Conservation (phyloP, 2,797 vertebrate species). For the Hemibagrus guttatus region DNA sequence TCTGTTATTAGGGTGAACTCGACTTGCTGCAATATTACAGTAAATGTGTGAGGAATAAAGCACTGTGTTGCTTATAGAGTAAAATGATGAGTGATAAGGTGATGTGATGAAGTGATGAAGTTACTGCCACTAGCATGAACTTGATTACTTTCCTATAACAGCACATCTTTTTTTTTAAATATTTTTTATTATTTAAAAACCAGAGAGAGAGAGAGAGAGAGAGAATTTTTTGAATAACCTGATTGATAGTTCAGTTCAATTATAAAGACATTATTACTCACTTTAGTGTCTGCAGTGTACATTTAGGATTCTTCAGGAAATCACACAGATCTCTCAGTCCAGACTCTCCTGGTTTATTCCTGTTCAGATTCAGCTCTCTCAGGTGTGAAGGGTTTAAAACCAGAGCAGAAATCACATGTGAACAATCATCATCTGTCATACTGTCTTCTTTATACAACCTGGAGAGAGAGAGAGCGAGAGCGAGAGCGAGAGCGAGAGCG, state of each 20-base stretch:
- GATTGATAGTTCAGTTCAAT: background rate
- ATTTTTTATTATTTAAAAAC: background rate
- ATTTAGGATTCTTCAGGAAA: slow-evolving; percentile 5
- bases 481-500: background rate
- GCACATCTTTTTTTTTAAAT: background rate
- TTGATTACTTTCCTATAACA: background rate
- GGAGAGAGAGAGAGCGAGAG: background rate
- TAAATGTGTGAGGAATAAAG: background rate
- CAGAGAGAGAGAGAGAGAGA: too few species aligned
- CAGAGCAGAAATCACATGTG: background rate
- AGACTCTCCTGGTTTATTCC: slow-evolving; percentile 12
- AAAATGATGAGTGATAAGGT: background rate
- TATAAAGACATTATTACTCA: background rate
- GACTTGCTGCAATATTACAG: background rate
- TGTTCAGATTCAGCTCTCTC: slow-evolving; percentile 5
- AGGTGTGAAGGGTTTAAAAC: background rate
- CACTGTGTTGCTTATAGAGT: background rate
- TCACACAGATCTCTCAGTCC: background rate
- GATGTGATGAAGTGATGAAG: background rate
- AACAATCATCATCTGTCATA: background rate
- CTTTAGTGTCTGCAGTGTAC: background rate
- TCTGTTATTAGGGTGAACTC: background rate
- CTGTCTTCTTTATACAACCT: background rate
- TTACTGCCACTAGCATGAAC: background rate
- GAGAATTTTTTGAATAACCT: too few species aligned